Percentiles rank a stretch among this genome's conserved stretches.
phyloP scores from a whole-genome alignment of 2,113 vertebrate species.

The Danio rerio region DNA sequence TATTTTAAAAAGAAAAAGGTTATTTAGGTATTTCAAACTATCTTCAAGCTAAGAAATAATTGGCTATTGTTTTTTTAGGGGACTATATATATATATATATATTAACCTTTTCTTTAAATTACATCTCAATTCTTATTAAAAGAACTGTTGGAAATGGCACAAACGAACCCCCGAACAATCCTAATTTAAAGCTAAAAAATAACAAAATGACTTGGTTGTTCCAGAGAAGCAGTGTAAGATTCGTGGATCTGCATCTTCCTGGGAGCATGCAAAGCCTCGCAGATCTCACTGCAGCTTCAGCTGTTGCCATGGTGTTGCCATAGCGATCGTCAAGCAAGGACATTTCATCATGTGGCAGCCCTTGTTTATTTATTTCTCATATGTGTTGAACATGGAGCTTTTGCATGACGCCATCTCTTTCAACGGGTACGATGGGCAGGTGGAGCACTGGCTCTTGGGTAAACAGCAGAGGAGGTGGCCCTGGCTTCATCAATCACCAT shows the following conservation, averaged over 20 bases:
- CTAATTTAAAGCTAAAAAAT: not conserved
- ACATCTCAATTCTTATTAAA: no score
- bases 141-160: not conserved
- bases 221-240: slow-evolving; percentile 25
- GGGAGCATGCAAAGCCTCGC: slow-evolving; percentile 63
- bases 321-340: slow-evolving; percentile 70
- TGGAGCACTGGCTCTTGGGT: slow-evolving; percentile 16
- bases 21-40: no score
- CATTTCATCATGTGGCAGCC: slow-evolving; percentile 59
- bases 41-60: no score
- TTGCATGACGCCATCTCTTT: slow-evolving; percentile 8
- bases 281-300: slow-evolving; percentile 71
- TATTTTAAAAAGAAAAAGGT: no score
- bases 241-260: slow-evolving; percentile 30
- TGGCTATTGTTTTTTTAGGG: no score
- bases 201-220: not conserved
- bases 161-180: not conserved
- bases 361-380: slow-evolving; percentile 60
- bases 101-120: no score
- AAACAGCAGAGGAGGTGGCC: slow-evolving; percentile 2
- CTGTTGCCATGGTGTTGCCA: slow-evolving; percentile 79
- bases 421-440: not conserved
- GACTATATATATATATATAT: no score
- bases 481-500: slow-evolving; percentile 35
- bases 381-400: slow-evolving; percentile 46